Percentiles rank a stretch among this genome's conserved stretches.
phyloP scores from a whole-genome alignment of 2,113 vertebrate genomes.

The Sterrhoptilus dennistouni region DNA sequence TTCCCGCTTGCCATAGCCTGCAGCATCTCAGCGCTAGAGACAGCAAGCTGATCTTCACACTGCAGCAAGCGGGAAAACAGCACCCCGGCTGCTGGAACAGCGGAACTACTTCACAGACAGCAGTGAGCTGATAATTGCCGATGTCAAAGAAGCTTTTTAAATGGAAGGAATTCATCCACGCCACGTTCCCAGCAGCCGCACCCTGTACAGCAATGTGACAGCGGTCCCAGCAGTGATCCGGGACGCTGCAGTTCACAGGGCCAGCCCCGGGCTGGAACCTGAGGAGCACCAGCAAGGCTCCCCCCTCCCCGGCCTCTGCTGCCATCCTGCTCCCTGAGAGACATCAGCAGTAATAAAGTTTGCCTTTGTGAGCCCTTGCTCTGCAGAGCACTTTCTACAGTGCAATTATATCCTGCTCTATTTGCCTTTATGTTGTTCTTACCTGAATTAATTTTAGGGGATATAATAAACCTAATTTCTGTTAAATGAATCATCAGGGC shows the following conservation, averaged over 20 bases:
- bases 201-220: not conserved
- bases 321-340: not conserved
- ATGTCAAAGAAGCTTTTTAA: conserved; percentile 16
- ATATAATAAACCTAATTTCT: not conserved
- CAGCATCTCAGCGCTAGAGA: not conserved
- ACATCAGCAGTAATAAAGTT: not conserved
- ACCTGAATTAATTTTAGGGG: not conserved
- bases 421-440: not conserved
- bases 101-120: not conserved
- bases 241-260: not conserved
- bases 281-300: not conserved
- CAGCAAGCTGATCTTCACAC: not conserved
- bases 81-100: not conserved
- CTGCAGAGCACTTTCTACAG: not conserved
- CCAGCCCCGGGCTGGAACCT: not conserved
- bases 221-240: not conserved
- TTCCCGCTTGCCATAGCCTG: not conserved
- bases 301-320: not conserved
- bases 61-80: not conserved
- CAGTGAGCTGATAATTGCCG: not conserved
- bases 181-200: not conserved
- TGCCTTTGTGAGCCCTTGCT: not conserved
- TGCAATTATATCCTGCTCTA: not conserved
- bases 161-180: not conserved
- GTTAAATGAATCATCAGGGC: not conserved